Evolutionary conservation across 2,888 invertebrate species (phyloP).

Genomic region (Scaptomyza cyrtandrae): DNA sequence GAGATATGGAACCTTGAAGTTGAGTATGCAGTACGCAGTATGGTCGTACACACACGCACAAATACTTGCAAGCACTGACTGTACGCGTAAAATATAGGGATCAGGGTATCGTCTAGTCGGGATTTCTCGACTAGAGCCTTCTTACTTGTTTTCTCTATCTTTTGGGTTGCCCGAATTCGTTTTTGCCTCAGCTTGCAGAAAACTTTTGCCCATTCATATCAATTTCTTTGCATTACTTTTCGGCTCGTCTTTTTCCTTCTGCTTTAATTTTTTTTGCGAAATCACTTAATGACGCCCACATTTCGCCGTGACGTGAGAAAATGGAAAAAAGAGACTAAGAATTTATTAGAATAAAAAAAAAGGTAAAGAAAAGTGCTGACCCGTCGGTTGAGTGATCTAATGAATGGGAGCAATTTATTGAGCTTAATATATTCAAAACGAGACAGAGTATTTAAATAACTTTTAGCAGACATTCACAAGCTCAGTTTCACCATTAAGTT

Average conservation of each 20-base stretch:
- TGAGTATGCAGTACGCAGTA: no score
- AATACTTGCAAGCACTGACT: no score
- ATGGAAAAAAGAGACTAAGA: constrained; percentile 18
- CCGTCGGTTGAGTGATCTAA: constrained; percentile 18
- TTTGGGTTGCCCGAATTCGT: constrained; percentile 5
- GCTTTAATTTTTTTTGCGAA: constrained; percentile 43
- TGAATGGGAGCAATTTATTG: constrained; percentile 43
- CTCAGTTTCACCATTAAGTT: not conserved
- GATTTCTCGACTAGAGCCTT: no score
- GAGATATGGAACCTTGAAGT: no score
- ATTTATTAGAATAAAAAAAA: constrained; percentile 49
- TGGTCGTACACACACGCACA: no score
- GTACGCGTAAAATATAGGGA: no score
- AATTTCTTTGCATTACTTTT: constrained; percentile 67
- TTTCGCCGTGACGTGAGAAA: constrained; percentile 19
- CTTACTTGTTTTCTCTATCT: constrained; percentile 27
- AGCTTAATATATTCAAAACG: constrained; percentile 44
- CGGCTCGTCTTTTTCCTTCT: constrained; percentile 10
- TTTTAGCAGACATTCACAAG: not conserved
- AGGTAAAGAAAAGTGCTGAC: constrained; percentile 59
- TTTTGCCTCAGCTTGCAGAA: constrained; percentile 59
- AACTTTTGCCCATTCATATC: constrained; percentile 73
- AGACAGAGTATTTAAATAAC: not conserved
- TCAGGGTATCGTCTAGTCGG: no score
- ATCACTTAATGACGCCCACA: constrained; percentile 61